A percentile compares a stretch with the other conserved stretches of the same genome.
Evolutionary conservation across 2,113 vertebrate genomes (phyloP).

Genomic region (Anarrhichthys ocellatus): DNA sequence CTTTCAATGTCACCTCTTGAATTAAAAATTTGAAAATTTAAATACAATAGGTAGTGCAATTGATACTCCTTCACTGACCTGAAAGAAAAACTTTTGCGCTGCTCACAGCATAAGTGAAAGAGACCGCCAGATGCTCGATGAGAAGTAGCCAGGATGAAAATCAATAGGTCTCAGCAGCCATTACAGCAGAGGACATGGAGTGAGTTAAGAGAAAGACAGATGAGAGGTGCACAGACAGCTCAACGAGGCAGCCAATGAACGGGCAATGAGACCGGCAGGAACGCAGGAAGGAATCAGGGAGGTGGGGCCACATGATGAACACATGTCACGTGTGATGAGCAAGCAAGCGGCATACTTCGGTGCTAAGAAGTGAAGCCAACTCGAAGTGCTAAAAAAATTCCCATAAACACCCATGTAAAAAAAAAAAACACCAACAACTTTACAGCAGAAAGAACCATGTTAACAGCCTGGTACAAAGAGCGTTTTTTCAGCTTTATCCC

Average conservation of each 20-base stretch:
- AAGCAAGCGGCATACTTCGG: background rate
- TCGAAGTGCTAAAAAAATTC: background rate
- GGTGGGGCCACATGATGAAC: constrained; percentile 22
- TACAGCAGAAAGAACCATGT: background rate
- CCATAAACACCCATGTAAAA: background rate
- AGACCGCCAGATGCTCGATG: constrained; percentile 45
- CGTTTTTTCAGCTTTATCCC: background rate
- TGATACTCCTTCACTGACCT: constrained; percentile 51
- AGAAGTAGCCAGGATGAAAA: constrained; percentile 62
- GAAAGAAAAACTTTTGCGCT: constrained; percentile 1
- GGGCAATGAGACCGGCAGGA: constrained; percentile 35
- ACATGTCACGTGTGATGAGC: constrained; percentile 25
- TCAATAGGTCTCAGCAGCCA: constrained; percentile 75
- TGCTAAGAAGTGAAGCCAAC: background rate
- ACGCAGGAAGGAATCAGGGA: background rate
- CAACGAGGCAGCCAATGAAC: constrained; percentile 29
- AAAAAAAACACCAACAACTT: background rate
- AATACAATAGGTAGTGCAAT: constrained; percentile 45
- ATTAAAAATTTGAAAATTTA: constrained; percentile 44
- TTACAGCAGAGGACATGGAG: constrained; percentile 62
- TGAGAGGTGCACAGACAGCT: constrained; percentile 47
- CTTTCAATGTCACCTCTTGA: constrained; percentile 37
- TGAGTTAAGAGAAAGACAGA: constrained; percentile 43
- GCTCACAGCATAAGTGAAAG: constrained; percentile 48
- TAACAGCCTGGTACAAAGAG: background rate